Evolutionary conservation across 1,140 invertebrate genomes (phyloP).

Genomic region (Drosophila micromelanica): DNA sequence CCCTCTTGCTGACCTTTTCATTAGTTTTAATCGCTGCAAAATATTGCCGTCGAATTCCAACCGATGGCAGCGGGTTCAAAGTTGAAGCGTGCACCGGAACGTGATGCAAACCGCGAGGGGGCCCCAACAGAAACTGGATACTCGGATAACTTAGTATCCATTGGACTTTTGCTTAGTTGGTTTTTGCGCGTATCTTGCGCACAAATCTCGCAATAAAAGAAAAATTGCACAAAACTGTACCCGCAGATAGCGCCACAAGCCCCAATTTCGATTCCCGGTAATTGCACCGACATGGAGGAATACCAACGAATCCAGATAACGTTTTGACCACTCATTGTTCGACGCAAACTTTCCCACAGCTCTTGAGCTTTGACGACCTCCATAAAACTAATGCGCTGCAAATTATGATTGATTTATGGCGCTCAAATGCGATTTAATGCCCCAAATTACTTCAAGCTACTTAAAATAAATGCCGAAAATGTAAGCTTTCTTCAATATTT

Average conservation of each 20-base stretch:
- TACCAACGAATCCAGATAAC: conserved; percentile 14
- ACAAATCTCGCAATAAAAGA: conserved; percentile 3
- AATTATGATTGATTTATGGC: conserved; percentile 67
- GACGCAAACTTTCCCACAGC: conserved; percentile 1
- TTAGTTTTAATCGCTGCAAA: conserved; percentile 72
- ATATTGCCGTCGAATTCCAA: conserved; percentile 43
- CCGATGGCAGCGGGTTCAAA: conserved; percentile 53
- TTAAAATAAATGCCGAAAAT: too few relatives aligned
- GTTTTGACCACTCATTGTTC: conserved; percentile 9
- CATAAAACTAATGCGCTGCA: conserved; percentile 54
- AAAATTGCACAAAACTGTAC: conserved; percentile 29
- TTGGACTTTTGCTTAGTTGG: neutral
- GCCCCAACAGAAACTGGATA: neutral
- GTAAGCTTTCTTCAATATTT: too few relatives aligned
- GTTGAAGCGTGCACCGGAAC: conserved; percentile 56
- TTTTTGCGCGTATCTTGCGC: conserved; percentile 13
- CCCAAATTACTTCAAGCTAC: neutral
- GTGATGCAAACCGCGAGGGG: conserved; percentile 12
- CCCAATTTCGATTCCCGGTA: conserved; percentile 2
- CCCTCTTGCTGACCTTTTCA: conserved; percentile 51
- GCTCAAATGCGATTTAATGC: conserved; percentile 24
- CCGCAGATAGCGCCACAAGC: conserved; percentile 29
- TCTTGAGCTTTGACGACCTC: conserved; percentile 36
- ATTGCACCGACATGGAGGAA: conserved; percentile 13
- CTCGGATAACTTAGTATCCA: neutral